Evolutionary conservation across 2,113 vertebrate genomes (phyloP).

Genomic region (Mesitornis unicolor): DNA sequence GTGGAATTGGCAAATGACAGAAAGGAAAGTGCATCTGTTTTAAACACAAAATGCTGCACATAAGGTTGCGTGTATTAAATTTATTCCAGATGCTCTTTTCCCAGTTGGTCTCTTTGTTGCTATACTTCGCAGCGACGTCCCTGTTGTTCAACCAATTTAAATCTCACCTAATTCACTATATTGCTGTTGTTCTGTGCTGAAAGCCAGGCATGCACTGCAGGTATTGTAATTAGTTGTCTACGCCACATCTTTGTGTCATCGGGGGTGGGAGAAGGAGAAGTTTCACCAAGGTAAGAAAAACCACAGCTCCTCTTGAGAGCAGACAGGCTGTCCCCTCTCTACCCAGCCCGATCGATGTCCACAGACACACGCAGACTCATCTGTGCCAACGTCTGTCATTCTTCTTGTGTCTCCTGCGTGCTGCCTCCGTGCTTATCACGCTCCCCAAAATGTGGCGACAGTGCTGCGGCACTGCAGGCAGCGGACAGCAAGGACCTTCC

Average conservation of each 20-base stretch:
- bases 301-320: background rate
- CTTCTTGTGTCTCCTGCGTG: accelerated
- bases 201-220: background rate
- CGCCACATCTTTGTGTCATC: background rate
- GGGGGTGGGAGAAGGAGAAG: background rate
- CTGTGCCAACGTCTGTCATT: accelerated
- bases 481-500: accelerated
- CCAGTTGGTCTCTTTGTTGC: constrained; percentile 22
- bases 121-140: background rate
- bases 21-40: constrained; percentile 45
- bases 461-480: background rate
- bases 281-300: background rate
- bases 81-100: constrained; percentile 61
- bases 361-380: accelerated
- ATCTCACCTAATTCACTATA: constrained; percentile 4
- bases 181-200: constrained; percentile 20
- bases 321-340: background rate
- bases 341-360: accelerated
- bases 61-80: constrained; percentile 6
- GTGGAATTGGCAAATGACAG: constrained; percentile 26
- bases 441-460: accelerated
- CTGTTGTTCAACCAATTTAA: background rate
- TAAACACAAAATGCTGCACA: background rate
- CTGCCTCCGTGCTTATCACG: accelerated
- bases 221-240: background rate